Percentiles rank a stretch among this genome's conserved stretches.
These are phyloP conservation scores for Euglossa dilemma DNA, from an alignment of 1,140 invertebrate genomes.

Conservation along the genomic window DNA sequence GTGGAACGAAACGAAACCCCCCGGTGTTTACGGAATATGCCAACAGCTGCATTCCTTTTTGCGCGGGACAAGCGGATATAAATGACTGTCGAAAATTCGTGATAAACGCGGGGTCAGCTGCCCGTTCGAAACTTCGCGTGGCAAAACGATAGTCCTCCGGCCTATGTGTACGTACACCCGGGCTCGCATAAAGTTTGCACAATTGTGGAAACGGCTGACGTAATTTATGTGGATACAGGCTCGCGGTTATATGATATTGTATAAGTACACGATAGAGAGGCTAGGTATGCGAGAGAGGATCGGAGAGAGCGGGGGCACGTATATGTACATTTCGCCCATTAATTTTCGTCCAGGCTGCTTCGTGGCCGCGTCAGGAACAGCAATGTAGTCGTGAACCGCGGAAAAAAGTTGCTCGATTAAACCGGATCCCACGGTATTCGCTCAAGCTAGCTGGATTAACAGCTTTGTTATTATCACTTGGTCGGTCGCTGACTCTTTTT, in stretches of 20 bases:
- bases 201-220: constrained; percentile 60
- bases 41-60: constrained; percentile 17
- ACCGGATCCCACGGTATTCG: constrained; percentile 48
- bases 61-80: constrained; percentile 18
- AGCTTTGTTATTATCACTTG: constrained; percentile 43
- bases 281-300: neutral
- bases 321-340: constrained; percentile 64
- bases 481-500: constrained; percentile 17
- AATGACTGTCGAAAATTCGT: constrained; percentile 59
- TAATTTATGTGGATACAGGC: constrained; percentile 66
- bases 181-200: constrained; percentile 48
- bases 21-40: neutral
- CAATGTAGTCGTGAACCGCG: constrained; percentile 59
- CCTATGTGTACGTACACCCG: constrained; percentile 14
- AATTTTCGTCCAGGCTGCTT: constrained; percentile 69
- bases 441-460: constrained; percentile 44
- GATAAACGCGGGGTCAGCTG: constrained; percentile 44
- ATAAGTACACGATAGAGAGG: constrained; percentile 56
- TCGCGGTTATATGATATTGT: constrained; percentile 56
- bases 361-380: constrained; percentile 64
- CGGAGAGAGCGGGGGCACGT: constrained; percentile 14
- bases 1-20: neutral
- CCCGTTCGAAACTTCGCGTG: constrained; percentile 48
- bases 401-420: constrained; percentile 71
- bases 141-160: constrained; percentile 53